Evolutionary conservation across 1,140 invertebrate species (phyloP), one percentile per base, ranked within the genome.

Genomic region (Anoplolepis gracilipes): DNA sequence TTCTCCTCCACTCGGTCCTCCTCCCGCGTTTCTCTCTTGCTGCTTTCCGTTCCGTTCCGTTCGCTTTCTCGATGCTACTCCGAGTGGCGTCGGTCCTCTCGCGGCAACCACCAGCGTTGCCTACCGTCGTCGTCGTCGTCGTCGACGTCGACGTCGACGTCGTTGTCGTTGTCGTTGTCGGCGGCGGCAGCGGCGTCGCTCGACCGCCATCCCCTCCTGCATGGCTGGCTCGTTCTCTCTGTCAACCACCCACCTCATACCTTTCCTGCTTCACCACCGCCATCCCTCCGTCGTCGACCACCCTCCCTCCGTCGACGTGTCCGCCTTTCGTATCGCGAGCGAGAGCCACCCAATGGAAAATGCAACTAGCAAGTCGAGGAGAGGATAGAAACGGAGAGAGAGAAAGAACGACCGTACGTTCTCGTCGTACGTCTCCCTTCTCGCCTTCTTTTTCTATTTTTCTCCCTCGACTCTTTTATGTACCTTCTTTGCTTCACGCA

Each of bases 281-380:
- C 42, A 49, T 33, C 53, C 67, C 59, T 70, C 53, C 70, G 49
- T 70, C 76, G 62, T 53, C 79, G 69, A 76, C 76, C 65, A 25
- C 39, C 53, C 30, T 33, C 19, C 57, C 8, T 30, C 22, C 49
- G 67, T 10, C 62, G 42, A 69, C 75, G 13, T 64, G 69, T 82
- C 69, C 84, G 76, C 78, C 70, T 85, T 64, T 79, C 72, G 70
- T 90, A 65, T 84, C 87, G 87, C 67, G 59, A 84, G 57, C 85
- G 36, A 42, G 69, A 86, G 53, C 82, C 76, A 89, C 65, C 76
- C 81, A 82, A 90, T 82, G 69, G 81, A 73, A 90, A 85, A 87
- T 81, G 81, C 75, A 77, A 90, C 79, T 70, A 86, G 65, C 84
- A 39, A 79, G 77, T 89, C 79, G 28, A 64, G 30, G 33, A 72